Base-by-base conservation (phyloP, 2,888 invertebrate genomes). In the Sepiola atlantica region DNA sequence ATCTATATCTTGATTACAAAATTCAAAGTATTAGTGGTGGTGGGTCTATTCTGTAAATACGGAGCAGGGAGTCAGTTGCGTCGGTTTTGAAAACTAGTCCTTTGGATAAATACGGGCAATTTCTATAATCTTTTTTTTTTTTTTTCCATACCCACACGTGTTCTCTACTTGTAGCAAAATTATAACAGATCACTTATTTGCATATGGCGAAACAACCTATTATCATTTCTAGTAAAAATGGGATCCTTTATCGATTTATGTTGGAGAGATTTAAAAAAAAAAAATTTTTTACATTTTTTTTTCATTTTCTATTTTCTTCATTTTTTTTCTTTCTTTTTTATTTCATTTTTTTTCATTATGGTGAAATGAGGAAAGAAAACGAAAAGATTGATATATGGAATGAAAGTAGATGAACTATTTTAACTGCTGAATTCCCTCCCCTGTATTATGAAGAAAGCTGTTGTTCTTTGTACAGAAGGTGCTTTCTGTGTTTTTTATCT, bases 131-230 rank as follows among this genome's bases (percentile, higher is more conserved):
- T 77, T n/a, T 77, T 77, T 77, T 57, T 61, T 45, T 61, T 61
- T 61, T 61, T 61, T 61, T 77, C n/a, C n/a, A 77, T 77, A 77
- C 77, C 77, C 77, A 77, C 77, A 77, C 77, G 77, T 77, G 77
- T 77, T 77, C 77, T 77, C n/a, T n/a, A 77, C 77, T 77, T 77
- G 77, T 77, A 77, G 77, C 32, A 77, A 77, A 77, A 77, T n/a
- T n/a, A 77, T 77, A 77, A 77, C n/a, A 77, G n/a, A 77, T n/a
- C 77, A 32, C 4, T 77, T 77, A 77, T 77, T 77, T 77, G 77
- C 77, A 77, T 77, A n/a, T 77, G n/a, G n/a, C n/a, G 14, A 77
- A 77, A n/a, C 77, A 4, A n/a, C n/a, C 16, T 32, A 77, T 32
- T 32, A 61, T 61, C 28, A 61, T 28, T 61, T 12, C 24, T 61